These are phyloP conservation scores for Ectemnius lituratus DNA, from an alignment of 2,888 invertebrate species.

Conservation along the genomic window DNA sequence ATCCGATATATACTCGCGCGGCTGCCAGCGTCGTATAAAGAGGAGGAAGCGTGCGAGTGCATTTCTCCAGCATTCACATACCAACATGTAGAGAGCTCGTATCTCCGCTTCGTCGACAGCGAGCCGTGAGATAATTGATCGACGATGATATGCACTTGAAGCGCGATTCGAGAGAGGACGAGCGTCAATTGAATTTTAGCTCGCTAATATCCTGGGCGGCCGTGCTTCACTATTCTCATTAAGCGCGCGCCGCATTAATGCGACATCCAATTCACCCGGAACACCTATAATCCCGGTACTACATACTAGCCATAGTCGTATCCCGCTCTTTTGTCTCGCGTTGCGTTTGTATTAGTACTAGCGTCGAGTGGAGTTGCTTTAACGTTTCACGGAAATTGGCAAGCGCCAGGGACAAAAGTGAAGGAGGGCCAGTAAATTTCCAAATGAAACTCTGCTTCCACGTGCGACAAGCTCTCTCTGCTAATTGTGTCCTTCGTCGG, in stretches of 20 bases:
- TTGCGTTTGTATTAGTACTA: too few species aligned
- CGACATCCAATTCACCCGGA: background rate
- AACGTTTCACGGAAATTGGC: too few species aligned
- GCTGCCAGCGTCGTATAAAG: background rate
- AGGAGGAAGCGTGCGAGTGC: background rate
- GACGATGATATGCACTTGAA: slow-evolving; percentile 5
- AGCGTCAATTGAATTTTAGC: slow-evolving; percentile 4
- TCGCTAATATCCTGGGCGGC: slow-evolving; percentile 1
- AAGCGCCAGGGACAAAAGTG: too few species aligned
- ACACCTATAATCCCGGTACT: too few species aligned
- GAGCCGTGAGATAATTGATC: slow-evolving; percentile 2
- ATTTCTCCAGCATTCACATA: too few species aligned
- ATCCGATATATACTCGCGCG: background rate
- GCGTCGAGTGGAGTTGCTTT: too few species aligned
- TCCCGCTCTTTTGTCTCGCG: too few species aligned
- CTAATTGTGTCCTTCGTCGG: too few species aligned
- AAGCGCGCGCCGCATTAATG: slow-evolving; percentile 2
- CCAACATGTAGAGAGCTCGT: background rate
- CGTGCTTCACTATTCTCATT: slow-evolving; percentile 2
- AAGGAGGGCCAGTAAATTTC: too few species aligned
- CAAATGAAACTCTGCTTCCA: too few species aligned
- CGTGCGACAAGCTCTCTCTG: too few species aligned
- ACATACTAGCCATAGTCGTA: too few species aligned
- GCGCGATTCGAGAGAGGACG: background rate
- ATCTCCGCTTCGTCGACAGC: background rate